These are phyloP conservation scores for Brachyalestes nurse DNA, from an alignment of 2,797 vertebrate genomes.

Conservation along the genomic window DNA sequence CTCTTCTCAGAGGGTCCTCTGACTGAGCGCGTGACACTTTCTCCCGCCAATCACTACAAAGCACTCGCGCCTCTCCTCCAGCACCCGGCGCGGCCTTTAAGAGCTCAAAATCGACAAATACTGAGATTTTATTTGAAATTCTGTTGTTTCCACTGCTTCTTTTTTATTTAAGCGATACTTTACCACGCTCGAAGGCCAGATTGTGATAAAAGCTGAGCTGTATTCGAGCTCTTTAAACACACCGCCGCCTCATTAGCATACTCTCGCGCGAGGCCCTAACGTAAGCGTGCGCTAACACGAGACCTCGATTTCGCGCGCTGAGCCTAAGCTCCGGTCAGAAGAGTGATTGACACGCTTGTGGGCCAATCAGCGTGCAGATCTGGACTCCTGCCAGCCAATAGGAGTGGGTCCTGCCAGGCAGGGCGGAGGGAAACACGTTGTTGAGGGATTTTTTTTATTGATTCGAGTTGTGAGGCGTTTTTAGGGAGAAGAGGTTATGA, in stretches of 20 bases:
- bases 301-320: constrained; percentile 85
- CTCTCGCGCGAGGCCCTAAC: constrained; percentile 73
- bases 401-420: background rate
- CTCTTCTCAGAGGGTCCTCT: background rate
- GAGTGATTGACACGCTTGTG: constrained; percentile 53
- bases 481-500: constrained; percentile 36
- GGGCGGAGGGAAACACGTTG: constrained; percentile 76
- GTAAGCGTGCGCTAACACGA: constrained; percentile 73
- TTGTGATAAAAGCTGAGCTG: background rate
- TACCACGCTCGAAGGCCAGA: too few species aligned
- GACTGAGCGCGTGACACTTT: background rate
- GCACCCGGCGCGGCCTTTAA: too few species aligned
- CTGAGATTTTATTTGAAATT: too few species aligned
- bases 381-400: constrained; percentile 60
- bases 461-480: constrained; percentile 64
- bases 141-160: too few species aligned
- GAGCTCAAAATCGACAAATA: too few species aligned
- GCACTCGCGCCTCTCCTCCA: background rate
- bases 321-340: constrained; percentile 73
- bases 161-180: too few species aligned
- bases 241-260: constrained; percentile 44
- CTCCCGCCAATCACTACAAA: constrained; percentile 56
- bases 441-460: constrained; percentile 81
- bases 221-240: background rate
- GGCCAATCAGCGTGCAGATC: constrained; percentile 58